phyloP scores from a whole-genome alignment of 2,113 vertebrate species.

The Cavia porcellus region DNA sequence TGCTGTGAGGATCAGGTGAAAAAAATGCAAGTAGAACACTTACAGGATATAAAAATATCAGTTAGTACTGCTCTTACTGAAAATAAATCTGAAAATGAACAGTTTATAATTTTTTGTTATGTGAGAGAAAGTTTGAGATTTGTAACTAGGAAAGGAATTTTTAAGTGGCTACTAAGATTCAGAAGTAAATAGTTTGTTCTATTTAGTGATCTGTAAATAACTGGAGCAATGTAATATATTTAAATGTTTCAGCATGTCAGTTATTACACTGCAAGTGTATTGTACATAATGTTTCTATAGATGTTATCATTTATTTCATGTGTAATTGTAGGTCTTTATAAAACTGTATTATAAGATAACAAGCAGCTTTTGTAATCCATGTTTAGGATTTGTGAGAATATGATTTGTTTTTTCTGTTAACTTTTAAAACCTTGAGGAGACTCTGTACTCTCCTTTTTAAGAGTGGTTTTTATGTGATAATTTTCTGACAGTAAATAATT shows the following conservation, averaged over 20 bases:
- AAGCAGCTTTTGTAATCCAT: slow-evolving; percentile 72
- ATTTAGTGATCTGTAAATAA: slow-evolving; percentile 87
- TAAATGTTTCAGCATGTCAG: slow-evolving; percentile 74
- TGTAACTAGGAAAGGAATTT: slow-evolving; percentile 62
- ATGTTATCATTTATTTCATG: slow-evolving; percentile 74
- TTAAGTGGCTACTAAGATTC: slow-evolving; percentile 73
- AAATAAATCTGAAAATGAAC: slow-evolving; percentile 7
- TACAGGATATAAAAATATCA: not conserved
- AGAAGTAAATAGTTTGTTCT: slow-evolving; percentile 84
- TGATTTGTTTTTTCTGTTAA: slow-evolving; percentile 76
- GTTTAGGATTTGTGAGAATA: slow-evolving; percentile 77
- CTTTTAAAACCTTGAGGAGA: slow-evolving; percentile 79
- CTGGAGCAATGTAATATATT: slow-evolving; percentile 77
- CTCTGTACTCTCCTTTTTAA: slow-evolving; percentile 80
- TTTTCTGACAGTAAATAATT: slow-evolving; percentile 75
- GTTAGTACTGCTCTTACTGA: not conserved
- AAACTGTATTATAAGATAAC: slow-evolving; percentile 76
- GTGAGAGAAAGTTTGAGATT: slow-evolving; percentile 64
- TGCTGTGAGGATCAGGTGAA: not conserved
- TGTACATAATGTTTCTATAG: slow-evolving; percentile 82
- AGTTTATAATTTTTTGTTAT: slow-evolving; percentile 41
- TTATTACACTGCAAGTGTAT: slow-evolving; percentile 80
- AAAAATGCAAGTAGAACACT: not conserved
- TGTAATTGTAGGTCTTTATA: slow-evolving; percentile 81
- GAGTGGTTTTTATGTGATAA: slow-evolving; percentile 75